Evolutionary conservation across 1,140 invertebrate species (phyloP).

Genomic region (Heliothis virescens): DNA sequence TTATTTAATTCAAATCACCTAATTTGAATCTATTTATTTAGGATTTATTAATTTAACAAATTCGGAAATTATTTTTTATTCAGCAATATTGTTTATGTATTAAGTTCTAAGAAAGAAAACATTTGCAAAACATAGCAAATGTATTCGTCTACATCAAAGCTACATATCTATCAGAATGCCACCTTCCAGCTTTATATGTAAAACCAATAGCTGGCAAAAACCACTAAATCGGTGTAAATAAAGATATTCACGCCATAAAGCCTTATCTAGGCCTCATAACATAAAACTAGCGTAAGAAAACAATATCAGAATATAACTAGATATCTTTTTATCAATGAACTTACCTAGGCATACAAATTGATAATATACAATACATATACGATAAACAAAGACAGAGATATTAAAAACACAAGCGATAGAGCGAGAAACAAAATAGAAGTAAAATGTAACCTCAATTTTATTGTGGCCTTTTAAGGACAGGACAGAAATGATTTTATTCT

Average conservation of each 20-base stretch:
- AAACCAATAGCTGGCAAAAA: not conserved
- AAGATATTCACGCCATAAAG: conserved; percentile 17
- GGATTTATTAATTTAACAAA: no score
- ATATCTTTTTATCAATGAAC: conserved; percentile 39
- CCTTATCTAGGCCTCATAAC: conserved; percentile 11
- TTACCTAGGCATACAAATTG: conserved; percentile 25
- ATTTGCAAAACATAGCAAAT: no score
- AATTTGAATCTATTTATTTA: no score
- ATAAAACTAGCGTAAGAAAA: not conserved
- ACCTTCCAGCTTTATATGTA: no score
- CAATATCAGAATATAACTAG: conserved; percentile 22
- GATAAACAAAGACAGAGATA: not conserved
- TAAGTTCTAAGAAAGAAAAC: no score
- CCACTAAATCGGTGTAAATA: not conserved
- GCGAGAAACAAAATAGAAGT: conserved; percentile 55
- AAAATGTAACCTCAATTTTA: conserved; percentile 68
- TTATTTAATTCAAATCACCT: no score
- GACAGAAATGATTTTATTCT: conserved; percentile 60
- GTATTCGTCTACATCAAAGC: no score
- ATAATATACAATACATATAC: not conserved
- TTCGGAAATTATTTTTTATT: no score
- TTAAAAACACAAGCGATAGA: conserved; percentile 45
- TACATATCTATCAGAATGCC: no score
- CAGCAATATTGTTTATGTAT: no score
- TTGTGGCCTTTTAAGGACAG: conserved; percentile 64